These are phyloP conservation scores for Temnothorax longispinosus DNA, from an alignment of 1,140 invertebrate species.

Conservation along the genomic window DNA sequence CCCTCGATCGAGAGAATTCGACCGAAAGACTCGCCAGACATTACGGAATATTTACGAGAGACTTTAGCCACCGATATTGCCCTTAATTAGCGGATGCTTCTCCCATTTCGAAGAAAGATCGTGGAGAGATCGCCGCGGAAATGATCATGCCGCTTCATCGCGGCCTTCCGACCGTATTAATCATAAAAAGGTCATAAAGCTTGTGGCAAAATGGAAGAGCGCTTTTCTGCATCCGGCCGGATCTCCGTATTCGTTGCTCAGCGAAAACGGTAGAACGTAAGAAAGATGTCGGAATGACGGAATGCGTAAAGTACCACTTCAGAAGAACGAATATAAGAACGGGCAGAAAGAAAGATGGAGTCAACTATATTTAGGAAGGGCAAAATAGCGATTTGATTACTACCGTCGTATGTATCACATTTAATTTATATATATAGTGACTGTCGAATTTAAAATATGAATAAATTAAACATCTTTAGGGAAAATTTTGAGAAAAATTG, in stretches of 20 bases:
- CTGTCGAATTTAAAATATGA: neutral
- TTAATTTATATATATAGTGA: neutral
- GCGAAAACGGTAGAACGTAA: slow-evolving; percentile 37
- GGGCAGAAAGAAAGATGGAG: neutral
- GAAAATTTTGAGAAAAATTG: too few relatives aligned
- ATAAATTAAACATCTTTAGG: neutral
- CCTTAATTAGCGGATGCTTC: slow-evolving; percentile 54
- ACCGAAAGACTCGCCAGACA: neutral
- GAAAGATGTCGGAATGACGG: neutral
- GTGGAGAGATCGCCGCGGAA: slow-evolving; percentile 11
- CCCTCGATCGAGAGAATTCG: neutral
- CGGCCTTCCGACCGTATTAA: slow-evolving; percentile 50
- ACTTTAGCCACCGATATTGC: slow-evolving; percentile 38
- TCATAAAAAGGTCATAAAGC: slow-evolving; percentile 70
- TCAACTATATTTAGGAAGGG: neutral
- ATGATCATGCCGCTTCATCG: slow-evolving; percentile 29
- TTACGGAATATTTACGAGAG: slow-evolving; percentile 49
- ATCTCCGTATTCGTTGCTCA: slow-evolving; percentile 3
- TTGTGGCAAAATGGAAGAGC: slow-evolving; percentile 42
- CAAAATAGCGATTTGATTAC: neutral
- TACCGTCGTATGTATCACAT: neutral
- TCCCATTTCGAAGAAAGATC: slow-evolving; percentile 61
- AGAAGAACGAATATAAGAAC: neutral
- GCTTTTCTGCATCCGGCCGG: slow-evolving; percentile 6
- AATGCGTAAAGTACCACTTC: neutral